These are phyloP conservation scores for Ceyx margarethae DNA, from an alignment of 2,113 vertebrate genomes.

Conservation along the genomic window DNA sequence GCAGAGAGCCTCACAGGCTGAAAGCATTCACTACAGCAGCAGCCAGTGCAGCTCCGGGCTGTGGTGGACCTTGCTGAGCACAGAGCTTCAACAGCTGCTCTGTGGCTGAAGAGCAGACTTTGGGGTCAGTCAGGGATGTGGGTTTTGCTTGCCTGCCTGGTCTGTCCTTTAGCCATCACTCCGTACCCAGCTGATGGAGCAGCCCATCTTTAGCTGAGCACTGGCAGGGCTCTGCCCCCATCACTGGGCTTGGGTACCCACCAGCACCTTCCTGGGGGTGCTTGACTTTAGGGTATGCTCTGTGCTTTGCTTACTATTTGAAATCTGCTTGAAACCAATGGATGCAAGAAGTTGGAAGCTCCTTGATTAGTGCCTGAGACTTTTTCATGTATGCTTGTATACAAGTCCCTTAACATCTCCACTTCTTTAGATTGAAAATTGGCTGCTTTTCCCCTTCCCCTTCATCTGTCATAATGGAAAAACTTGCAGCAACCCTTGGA, in stretches of 20 bases:
- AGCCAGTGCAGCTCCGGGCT: background rate
- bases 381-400: background rate
- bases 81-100: background rate
- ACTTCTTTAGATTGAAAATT: background rate
- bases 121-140: fast-evolving
- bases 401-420: background rate
- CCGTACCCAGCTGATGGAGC: background rate
- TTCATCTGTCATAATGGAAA: background rate
- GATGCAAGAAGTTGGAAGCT: background rate
- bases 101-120: background rate
- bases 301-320: background rate
- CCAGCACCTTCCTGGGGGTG: fast-evolving
- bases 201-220: background rate
- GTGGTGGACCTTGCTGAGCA: background rate
- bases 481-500: background rate
- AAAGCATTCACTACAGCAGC: fast-evolving
- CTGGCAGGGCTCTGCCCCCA: background rate
- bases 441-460: background rate
- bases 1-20: background rate
- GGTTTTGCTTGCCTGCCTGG: background rate
- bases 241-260: background rate
- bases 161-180: background rate
- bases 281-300: background rate
- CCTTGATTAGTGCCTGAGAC: background rate
- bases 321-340: background rate